These are phyloP conservation scores for Rotaria socialis DNA, from an alignment of 2,888 invertebrate genomes.

Conservation along the genomic window DNA sequence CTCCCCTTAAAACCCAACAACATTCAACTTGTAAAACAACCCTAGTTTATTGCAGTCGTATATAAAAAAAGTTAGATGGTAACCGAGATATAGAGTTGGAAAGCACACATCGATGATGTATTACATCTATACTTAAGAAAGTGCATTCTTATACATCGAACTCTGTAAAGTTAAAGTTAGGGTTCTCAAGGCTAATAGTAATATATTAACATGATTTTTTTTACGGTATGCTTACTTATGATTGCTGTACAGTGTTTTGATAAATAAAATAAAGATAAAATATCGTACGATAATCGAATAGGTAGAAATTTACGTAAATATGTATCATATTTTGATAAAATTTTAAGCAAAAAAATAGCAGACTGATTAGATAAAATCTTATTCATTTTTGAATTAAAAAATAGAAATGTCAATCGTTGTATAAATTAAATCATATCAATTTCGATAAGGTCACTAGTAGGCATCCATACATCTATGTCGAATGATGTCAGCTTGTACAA, in stretches of 20 bases:
- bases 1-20: not conserved
- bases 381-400: not conserved
- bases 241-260: not conserved
- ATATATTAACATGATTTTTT: not conserved
- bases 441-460: not conserved
- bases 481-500: not conserved
- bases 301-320: not conserved
- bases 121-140: not conserved
- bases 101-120: not conserved
- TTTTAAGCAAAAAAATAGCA: not conserved
- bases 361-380: not conserved
- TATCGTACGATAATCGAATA: not conserved
- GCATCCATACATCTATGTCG: not conserved
- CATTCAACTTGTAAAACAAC: not conserved
- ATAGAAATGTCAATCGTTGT: not conserved
- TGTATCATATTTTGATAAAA: not conserved
- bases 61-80: not conserved
- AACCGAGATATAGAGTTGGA: not conserved
- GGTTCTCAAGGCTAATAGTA: not conserved
- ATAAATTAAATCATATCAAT: not conserved
- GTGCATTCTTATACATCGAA: not conserved
- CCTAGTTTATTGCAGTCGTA: not conserved
- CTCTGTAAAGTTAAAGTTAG: not conserved
- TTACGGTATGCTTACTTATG: not conserved
- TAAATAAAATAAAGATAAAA: not conserved